Base-by-base conservation (phyloP, 2,888 invertebrate genomes). In the Chrysodeixis includens region DNA sequence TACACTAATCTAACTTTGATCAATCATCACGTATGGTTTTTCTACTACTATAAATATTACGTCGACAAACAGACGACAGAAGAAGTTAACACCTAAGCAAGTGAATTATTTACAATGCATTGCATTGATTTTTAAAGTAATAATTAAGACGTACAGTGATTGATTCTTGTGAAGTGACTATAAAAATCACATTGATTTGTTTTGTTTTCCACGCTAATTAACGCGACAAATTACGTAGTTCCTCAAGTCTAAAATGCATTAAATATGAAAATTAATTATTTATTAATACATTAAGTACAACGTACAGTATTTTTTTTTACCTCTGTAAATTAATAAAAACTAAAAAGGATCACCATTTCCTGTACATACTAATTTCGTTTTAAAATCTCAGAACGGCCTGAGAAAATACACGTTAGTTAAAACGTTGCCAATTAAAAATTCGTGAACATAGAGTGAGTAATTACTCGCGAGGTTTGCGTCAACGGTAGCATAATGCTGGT, bases 361-460 rank as follows among this genome's bases (percentile, higher is more conserved):
- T 12, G 61, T 44, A 40, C 16, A 18, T 55, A 66, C 55, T 40
- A 35, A 70, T 53, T 71, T 64, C 56, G 58, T 69, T 52, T 18
- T n/a, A n/a, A 30, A 46, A 9, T 18, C 18, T 7, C 30, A 5
- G 20, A n/a, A 16, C 16, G 20, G 40, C 66, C 46, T 67, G 62
- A 56, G 74, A 74, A 74, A 76, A 54, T 56, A 60, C 74, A 77
- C 69, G 73, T 62, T 20, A 52, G 76, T 72, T 52, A 57, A 66
- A 59, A 66, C 26, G 16, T 51, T 49, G 30, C 26, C 40, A 71
- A 71, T 76, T 56, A 65, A 20, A 40, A 20, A 44, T 44, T 51
- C 49, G 55, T 30, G 26, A 26, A 26, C 26, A 26, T 26, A 26
- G n/a, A 10, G 16, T 62, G 4, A 10, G n/a, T 62, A 53, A 73